Percentiles rank a stretch among this genome's conserved stretches.
phyloP scores from a whole-genome alignment of 2,888 invertebrate species.

The Ornithoptera alexandrae region DNA sequence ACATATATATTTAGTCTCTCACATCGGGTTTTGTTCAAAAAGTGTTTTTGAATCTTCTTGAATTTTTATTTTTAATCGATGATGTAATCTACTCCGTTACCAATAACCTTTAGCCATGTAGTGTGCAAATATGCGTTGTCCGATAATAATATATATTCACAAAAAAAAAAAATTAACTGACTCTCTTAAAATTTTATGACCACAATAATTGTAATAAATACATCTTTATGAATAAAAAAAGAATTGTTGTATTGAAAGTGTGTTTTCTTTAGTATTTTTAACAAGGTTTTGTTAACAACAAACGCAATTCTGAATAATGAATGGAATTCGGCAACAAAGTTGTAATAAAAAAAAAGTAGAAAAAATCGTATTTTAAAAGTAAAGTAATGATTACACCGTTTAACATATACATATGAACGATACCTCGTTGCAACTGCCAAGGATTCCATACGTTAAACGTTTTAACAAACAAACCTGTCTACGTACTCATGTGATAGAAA shows the following conservation, averaged over 20 bases:
- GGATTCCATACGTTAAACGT: slow-evolving; percentile 23
- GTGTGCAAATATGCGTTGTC: background rate
- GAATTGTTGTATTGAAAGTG: too few species aligned
- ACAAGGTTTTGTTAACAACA: background rate
- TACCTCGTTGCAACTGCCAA: slow-evolving; percentile 16
- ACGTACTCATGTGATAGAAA: slow-evolving; percentile 6
- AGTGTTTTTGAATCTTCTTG: too few species aligned
- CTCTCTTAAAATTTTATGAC: too few species aligned
- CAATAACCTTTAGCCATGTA: background rate
- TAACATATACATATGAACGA: slow-evolving; percentile 7
- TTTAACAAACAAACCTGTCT: slow-evolving; percentile 17
- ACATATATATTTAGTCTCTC: too few species aligned
- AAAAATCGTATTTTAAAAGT: slow-evolving; percentile 8
- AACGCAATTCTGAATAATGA: background rate
- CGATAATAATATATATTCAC: background rate
- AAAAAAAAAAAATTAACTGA: too few species aligned
- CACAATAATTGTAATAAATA: too few species aligned
- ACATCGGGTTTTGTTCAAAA: too few species aligned
- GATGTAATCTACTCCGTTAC: background rate
- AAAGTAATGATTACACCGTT: slow-evolving; percentile 17
- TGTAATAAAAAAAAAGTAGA: background rate
- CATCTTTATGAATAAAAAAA: too few species aligned
- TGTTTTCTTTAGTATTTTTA: too few species aligned
- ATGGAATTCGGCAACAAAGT: background rate
- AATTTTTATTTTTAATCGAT: slow-evolving; percentile 2